phyloP scores from a whole-genome alignment of 2,113 vertebrate genomes.

The Leptosomus discolor region DNA sequence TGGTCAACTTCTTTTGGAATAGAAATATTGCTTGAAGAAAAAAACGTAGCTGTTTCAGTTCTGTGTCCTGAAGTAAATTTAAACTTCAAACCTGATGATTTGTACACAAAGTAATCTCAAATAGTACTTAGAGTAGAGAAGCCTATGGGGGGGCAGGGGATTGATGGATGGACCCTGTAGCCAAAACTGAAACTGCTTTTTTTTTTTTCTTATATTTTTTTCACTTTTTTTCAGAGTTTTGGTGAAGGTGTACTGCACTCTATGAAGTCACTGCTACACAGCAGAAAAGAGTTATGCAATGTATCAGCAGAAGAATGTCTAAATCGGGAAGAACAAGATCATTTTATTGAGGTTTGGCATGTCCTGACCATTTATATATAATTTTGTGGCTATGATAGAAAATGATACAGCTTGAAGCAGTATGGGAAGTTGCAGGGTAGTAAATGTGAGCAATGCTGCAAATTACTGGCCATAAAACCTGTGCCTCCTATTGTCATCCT shows the following conservation, averaged over 20 bases:
- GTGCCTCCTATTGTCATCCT: background rate
- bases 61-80: background rate
- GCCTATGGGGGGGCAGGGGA: background rate
- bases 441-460: background rate
- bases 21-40: background rate
- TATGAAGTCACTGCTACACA: conserved; percentile 86
- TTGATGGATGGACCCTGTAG: background rate
- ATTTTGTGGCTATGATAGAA: background rate
- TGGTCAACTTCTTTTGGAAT: background rate
- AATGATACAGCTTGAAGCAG: background rate
- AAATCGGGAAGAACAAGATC: conserved; percentile 68
- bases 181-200: background rate
- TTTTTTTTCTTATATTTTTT: background rate
- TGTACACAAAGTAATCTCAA: background rate
- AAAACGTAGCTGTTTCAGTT: background rate
- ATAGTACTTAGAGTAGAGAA: background rate
- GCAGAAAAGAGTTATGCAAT: conserved; percentile 86
- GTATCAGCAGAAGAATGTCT: conserved; percentile 77
- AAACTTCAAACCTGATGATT: background rate
- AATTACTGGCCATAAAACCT: background rate
- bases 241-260: conserved; percentile 81
- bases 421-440: background rate
- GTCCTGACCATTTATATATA: background rate
- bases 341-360: conserved; percentile 83
- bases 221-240: conserved; percentile 77